These are phyloP conservation scores for Cheirogaleus major DNA, from an alignment of 2,797 vertebrate genomes.

Conservation along the genomic window DNA sequence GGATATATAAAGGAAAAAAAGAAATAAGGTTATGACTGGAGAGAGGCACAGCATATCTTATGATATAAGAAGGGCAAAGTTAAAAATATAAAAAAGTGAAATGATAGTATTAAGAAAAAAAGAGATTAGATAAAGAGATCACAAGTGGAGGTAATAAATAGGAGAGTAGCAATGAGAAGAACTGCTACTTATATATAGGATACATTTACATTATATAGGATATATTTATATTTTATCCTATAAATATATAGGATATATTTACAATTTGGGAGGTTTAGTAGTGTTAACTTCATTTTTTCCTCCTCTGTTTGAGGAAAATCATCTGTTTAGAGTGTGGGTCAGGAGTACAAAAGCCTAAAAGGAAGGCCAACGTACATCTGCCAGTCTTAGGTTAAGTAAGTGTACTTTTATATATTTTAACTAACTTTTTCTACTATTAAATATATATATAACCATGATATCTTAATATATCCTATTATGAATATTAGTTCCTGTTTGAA, in stretches of 20 bases:
- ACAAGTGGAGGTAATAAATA: background rate
- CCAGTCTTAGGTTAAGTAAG: background rate
- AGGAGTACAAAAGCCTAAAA: background rate
- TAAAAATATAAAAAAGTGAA: background rate
- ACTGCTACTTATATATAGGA: too few relatives aligned
- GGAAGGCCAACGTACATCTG: background rate
- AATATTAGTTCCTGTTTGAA: background rate
- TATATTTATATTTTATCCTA: too few relatives aligned
- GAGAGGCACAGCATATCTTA: background rate
- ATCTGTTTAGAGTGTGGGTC: background rate
- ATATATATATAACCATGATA: background rate
- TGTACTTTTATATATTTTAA: background rate
- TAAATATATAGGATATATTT: background rate
- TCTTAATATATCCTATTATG: background rate
- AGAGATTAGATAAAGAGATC: background rate
- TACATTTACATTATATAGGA: too few relatives aligned
- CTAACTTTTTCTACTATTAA: background rate
- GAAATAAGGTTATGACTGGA: background rate
- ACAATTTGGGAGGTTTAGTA: background rate
- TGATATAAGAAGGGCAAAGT: background rate
- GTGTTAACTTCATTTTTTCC: background rate
- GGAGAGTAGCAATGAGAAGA: background rate
- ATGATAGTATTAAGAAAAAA: background rate
- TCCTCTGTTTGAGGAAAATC: background rate
- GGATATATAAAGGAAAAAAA: background rate